Conservation (phyloP, 2,888 invertebrate genomes). For the Drosophila kuntzei region DNA sequence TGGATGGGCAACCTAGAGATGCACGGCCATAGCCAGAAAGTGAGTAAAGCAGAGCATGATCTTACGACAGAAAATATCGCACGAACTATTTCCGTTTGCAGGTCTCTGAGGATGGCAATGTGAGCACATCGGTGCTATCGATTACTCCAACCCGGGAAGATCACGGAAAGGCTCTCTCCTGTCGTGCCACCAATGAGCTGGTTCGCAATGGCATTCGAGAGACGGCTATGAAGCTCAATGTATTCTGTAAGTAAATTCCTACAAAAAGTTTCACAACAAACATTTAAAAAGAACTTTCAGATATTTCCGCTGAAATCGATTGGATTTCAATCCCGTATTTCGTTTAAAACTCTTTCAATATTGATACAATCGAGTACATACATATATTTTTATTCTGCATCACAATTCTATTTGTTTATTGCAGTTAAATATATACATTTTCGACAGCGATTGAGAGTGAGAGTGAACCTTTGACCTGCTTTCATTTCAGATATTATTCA, state of each 20-base stretch:
- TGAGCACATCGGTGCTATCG: slow-evolving; percentile 91
- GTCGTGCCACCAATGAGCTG: slow-evolving; percentile 92
- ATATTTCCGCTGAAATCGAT: background rate
- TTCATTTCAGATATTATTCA: slow-evolving; percentile 20
- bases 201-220: slow-evolving; percentile 91
- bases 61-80: too few species aligned
- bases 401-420: background rate
- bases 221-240: slow-evolving; percentile 92
- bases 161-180: slow-evolving; percentile 92
- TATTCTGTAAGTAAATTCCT: slow-evolving; percentile 91
- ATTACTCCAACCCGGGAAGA: slow-evolving; percentile 92
- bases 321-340: background rate
- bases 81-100: slow-evolving; percentile 78
- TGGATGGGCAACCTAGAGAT: slow-evolving; percentile 91
- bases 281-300: background rate
- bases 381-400: background rate
- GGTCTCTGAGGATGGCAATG: slow-evolving; percentile 93
- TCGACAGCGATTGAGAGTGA: background rate
- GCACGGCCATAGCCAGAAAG: slow-evolving; percentile 85
- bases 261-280: background rate
- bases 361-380: background rate
- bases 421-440: background rate
- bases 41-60: slow-evolving; percentile 40
- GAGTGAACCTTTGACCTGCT: slow-evolving; percentile 24
- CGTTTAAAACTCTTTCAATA: background rate